Base-by-base conservation (phyloP, 2,113 vertebrate genomes). In the Pelusios castaneus region DNA sequence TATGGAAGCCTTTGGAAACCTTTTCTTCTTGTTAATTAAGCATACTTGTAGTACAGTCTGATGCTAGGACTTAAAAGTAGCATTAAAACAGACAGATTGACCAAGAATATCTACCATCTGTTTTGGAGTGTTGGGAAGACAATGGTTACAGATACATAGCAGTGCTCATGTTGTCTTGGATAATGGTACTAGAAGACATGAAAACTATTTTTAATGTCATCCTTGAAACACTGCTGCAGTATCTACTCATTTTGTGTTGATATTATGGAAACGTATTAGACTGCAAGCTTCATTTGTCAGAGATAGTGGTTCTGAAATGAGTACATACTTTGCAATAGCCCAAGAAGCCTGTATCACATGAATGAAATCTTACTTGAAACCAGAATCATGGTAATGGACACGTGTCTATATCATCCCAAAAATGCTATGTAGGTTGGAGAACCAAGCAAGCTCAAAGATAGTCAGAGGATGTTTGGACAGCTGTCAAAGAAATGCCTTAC, bases 231-330 rank as follows among this genome's bases (percentile, higher is more conserved):
- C 76, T 81, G 88, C 84, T 87, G 45, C 70, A 58, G 84, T 94
- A 56, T 87, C 93, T 93, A 80, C 93, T 90, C 95, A 94, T 95
- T 92, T 70, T 94, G 94, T 96, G 91, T 51, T 94, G 92, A 95
- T 96, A 41, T 56, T 95, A 93, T 90, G 81, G 95, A 92, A 96
- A 92, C 82, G 89, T 52, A 52, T 87, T 60, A 80, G 84, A 84
- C 76, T 78, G 78, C 58, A 60, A 89, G 31, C 45, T 51, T 95
- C 85, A 86, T 95, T 85, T 92, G 84, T 90, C 82, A 95, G 78
- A 67, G 76, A 47, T 14, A 94, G n/a, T 56, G 54, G 87, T 86
- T 95, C 41, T 14, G 25, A 84, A 76, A 83, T 94, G 80, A 94
- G 93, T 91, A 10, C 10, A 47, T 47, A 89, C 89, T 34, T n/a